A percentile compares a stretch with the other conserved stretches of the same genome.
Conservation (phyloP, 1,140 invertebrate species). For the Pygmarrhopalites habei region DNA sequence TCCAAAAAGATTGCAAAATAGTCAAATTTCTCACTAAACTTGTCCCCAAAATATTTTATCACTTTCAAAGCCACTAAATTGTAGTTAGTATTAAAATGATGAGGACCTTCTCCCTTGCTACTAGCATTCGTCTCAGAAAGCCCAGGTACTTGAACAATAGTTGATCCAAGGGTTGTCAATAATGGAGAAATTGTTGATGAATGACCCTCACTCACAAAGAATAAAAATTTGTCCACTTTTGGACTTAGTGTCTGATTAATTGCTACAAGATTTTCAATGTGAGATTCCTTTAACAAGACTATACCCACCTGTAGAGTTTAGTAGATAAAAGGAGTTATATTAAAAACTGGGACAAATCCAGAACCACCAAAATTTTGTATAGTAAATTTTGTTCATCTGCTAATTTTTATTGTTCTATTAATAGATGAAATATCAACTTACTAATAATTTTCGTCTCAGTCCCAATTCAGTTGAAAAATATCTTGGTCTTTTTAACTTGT, state of each 20-base stretch:
- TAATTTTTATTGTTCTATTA: too few relatives aligned
- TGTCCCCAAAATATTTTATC: constrained; percentile 80
- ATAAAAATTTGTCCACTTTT: constrained; percentile 67
- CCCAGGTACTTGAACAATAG: neutral
- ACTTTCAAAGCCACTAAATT: constrained; percentile 51
- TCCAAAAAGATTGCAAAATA: constrained; percentile 83
- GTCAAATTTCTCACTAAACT: constrained; percentile 79
- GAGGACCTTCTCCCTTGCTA: neutral
- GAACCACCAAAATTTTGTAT: too few relatives aligned
- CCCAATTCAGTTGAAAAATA: constrained; percentile 90
- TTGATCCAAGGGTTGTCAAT: neutral
- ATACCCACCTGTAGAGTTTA: too few relatives aligned
- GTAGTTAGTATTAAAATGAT: neutral
- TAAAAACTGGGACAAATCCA: too few relatives aligned
- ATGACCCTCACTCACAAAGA: constrained; percentile 61
- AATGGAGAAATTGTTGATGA: neutral
- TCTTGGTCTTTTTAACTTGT: constrained; percentile 55
- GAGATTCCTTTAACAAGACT: constrained; percentile 61
- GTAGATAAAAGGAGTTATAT: too few relatives aligned
- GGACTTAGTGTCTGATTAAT: constrained; percentile 72
- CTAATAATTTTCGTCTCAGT: constrained; percentile 79
- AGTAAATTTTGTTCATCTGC: too few relatives aligned
- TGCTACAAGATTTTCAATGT: constrained; percentile 62
- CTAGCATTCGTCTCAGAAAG: neutral
- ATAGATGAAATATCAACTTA: too few relatives aligned